Evolutionary conservation across 2,888 invertebrate genomes (phyloP).

Genomic region (Nephrotoma appendiculata): DNA sequence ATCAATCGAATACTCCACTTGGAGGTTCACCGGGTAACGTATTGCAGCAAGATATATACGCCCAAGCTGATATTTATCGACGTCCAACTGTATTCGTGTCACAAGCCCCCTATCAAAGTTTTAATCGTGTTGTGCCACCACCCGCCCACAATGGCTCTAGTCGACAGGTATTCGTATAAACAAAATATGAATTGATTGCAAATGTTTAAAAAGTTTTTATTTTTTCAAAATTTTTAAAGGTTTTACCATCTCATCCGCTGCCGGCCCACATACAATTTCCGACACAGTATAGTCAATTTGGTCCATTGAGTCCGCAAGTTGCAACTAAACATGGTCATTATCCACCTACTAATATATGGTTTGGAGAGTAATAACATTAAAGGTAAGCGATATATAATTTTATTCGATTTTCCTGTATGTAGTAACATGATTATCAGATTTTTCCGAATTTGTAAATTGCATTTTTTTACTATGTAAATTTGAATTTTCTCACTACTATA

Average conservation of each 20-base stretch:
- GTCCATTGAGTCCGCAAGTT: conserved; percentile 34
- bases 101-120: conserved; percentile 30
- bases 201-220: conserved; percentile 2
- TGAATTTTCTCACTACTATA: not conserved
- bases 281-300: conserved; percentile 42
- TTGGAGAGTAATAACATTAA: conserved; percentile 26
- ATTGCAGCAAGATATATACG: conserved; percentile 30
- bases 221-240: conserved; percentile 27
- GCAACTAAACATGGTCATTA: conserved; percentile 33
- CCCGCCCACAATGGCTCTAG: conserved; percentile 33
- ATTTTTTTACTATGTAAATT: not conserved
- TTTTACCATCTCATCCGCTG: conserved; percentile 54
- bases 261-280: conserved; percentile 73
- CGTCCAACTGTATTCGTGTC: conserved; percentile 56
- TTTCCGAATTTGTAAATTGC: not conserved
- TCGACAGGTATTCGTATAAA: conserved; percentile 25
- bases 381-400: not conserved
- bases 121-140: conserved; percentile 31
- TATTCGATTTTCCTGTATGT: not conserved
- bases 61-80: conserved; percentile 43
- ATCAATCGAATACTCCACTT: conserved; percentile 36
- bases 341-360: conserved; percentile 32
- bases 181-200: conserved; percentile 6
- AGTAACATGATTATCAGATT: not conserved
- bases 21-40: conserved; percentile 32